A percentile compares a stretch with the other conserved stretches of the same genome.
phyloP scores from a whole-genome alignment of 2,797 vertebrate genomes.

The Myotis vivesi region DNA sequence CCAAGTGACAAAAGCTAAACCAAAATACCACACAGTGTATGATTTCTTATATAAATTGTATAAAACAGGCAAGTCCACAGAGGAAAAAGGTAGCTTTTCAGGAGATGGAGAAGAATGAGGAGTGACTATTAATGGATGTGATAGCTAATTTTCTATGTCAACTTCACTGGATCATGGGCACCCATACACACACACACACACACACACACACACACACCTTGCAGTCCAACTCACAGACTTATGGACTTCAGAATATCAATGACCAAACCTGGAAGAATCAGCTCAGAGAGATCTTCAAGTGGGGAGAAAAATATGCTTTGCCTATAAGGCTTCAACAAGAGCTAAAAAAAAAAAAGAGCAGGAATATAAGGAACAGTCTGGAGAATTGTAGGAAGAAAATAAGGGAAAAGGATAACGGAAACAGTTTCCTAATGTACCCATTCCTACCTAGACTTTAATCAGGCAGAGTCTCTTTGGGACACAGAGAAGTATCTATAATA shows the following conservation, averaged over 20 bases:
- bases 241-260: background rate
- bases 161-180: background rate
- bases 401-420: background rate
- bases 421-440: background rate
- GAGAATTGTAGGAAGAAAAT: background rate
- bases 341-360: background rate
- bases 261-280: background rate
- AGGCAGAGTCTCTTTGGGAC: background rate
- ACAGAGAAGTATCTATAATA: background rate
- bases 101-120: background rate
- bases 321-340: background rate
- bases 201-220: background rate
- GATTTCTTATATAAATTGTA: background rate
- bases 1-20: conserved; percentile 31
- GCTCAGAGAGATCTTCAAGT: background rate
- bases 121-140: background rate
- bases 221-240: background rate
- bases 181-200: background rate
- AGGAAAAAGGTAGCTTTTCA: conserved; percentile 1
- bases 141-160: background rate
- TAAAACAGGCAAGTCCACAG: background rate
- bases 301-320: background rate
- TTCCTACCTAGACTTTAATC: background rate
- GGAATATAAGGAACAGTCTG: background rate
- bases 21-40: background rate